Conservation (phyloP, 2,797 vertebrate species). For the Diplodus puntazzo region DNA sequence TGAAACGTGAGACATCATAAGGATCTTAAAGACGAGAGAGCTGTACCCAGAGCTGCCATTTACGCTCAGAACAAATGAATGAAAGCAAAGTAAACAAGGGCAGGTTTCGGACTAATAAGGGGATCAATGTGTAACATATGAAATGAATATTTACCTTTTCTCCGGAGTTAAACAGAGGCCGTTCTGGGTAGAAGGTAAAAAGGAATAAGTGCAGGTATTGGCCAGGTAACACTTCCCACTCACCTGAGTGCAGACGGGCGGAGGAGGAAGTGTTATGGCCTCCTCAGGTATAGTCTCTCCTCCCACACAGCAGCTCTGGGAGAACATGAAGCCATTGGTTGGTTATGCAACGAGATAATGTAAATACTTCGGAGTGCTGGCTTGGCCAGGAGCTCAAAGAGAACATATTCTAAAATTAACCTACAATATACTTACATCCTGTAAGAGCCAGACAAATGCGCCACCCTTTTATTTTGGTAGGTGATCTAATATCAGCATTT, state of each 20-base stretch:
- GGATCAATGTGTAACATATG: not conserved
- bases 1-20: no score
- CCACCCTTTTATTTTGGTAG: not conserved
- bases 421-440: not conserved
- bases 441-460: not conserved
- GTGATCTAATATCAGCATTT: no score
- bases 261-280: slow-evolving; percentile 58
- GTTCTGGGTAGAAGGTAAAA: not conserved
- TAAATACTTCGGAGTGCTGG: not conserved
- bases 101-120: not conserved
- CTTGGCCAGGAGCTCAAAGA: not conserved
- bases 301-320: slow-evolving; percentile 50
- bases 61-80: not conserved
- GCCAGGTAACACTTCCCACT: slow-evolving; percentile 44
- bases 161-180: not conserved
- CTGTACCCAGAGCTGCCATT: not conserved
- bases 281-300: slow-evolving; percentile 56
- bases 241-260: slow-evolving; percentile 51
- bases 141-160: slow-evolving; percentile 50
- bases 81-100: not conserved
- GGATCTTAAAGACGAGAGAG: no score
- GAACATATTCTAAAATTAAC: not conserved
- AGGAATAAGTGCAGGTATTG: slow-evolving; percentile 7
- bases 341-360: slow-evolving; percentile 19
- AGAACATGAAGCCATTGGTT: slow-evolving; percentile 29